phyloP scores from a whole-genome alignment of 2,797 vertebrate genomes.

The Cichlasoma orientale region DNA sequence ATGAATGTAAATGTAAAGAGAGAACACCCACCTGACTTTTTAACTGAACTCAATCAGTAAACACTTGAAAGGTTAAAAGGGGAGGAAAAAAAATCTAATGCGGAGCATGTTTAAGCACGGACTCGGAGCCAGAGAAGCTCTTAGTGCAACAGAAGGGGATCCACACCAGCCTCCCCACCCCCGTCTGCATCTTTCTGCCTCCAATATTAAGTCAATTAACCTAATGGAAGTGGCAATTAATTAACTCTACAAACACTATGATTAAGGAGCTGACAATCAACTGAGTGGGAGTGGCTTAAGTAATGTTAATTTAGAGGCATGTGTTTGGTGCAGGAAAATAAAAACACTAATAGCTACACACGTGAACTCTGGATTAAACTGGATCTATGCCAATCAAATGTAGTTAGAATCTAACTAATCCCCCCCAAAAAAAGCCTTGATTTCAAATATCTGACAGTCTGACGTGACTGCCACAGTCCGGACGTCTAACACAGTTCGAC shows the following conservation, averaged over 20 bases:
- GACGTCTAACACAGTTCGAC: not conserved
- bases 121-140: constrained; percentile 24
- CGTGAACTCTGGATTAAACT: not conserved
- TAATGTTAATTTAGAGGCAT: constrained; percentile 36
- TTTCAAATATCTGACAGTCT: not conserved
- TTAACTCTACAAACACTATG: constrained; percentile 68
- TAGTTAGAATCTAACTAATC: not conserved
- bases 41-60: constrained; percentile 3
- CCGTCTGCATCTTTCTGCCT: constrained; percentile 54
- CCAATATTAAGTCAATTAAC: constrained; percentile 64
- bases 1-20: not conserved
- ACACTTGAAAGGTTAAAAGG: not conserved
- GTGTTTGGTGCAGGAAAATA: constrained; percentile 9
- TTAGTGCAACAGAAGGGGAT: constrained; percentile 12
- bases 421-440: not conserved
- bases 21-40: not conserved
- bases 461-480: not conserved
- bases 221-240: constrained; percentile 78
- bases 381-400: constrained; percentile 9
- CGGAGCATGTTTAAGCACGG: not conserved
- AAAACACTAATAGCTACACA: not conserved
- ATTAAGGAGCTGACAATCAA: constrained; percentile 73
- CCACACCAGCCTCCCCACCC: not conserved
- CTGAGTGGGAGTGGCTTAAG: constrained; percentile 45
- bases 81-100: not conserved